Evolutionary conservation across 2,113 vertebrate genomes (phyloP).

Genomic region (Eurypyga helias): DNA sequence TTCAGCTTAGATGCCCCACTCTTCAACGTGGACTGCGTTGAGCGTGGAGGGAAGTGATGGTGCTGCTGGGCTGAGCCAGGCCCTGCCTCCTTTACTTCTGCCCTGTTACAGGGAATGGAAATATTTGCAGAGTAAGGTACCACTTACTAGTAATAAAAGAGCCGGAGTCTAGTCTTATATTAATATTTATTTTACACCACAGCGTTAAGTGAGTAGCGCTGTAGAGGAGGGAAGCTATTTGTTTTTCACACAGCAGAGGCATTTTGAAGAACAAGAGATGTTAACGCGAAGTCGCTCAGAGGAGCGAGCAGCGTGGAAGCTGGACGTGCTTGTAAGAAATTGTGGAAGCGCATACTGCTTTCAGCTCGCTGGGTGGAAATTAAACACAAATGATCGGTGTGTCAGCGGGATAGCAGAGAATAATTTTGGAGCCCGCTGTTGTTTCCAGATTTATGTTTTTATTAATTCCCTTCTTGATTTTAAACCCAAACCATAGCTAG

Average conservation of each 20-base stretch:
- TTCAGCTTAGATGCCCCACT: not conserved
- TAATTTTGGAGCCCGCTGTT: constrained; percentile 17
- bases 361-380: constrained; percentile 13
- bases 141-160: not conserved
- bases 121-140: constrained; percentile 42
- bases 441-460: constrained; percentile 27
- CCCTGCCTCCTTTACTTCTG: not conserved
- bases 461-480: constrained; percentile 36
- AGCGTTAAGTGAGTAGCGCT: not conserved
- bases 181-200: constrained; percentile 53
- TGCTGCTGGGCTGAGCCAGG: not conserved
- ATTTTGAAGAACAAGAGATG: constrained; percentile 42
- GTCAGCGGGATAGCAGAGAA: constrained; percentile 11
- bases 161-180: not conserved
- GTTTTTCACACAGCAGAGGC: constrained; percentile 50
- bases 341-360: not conserved
- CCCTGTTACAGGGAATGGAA: not conserved
- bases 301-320: not conserved
- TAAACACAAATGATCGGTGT: constrained; percentile 39
- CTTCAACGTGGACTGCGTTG: not conserved
- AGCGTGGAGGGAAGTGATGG: not conserved
- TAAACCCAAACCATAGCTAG: not conserved
- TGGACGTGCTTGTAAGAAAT: not conserved
- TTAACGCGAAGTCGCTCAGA: not conserved
- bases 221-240: constrained; percentile 37